Evolutionary conservation across 1,140 invertebrate genomes (phyloP).

Genomic region (Teleogryllus occipitalis): DNA sequence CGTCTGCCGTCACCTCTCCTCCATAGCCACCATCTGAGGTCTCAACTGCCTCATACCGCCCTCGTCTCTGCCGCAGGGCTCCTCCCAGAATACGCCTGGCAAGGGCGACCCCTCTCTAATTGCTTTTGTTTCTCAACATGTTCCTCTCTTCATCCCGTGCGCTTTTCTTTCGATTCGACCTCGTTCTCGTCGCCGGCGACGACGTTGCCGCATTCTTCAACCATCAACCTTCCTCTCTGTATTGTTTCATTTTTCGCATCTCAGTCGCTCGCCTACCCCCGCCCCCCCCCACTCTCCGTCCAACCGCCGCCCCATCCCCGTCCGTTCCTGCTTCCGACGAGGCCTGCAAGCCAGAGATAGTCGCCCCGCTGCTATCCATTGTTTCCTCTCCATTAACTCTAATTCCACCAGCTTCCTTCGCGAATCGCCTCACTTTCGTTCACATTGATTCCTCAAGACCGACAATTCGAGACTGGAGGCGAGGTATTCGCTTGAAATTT

Average conservation of each 20-base stretch:
- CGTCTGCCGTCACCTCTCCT: too few relatives aligned
- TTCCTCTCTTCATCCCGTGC: background rate
- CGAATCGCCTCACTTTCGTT: background rate
- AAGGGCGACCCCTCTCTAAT: background rate
- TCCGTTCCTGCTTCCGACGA: too few relatives aligned
- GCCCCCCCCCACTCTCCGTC: too few relatives aligned
- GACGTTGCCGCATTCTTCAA: background rate
- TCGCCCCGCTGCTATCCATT: background rate
- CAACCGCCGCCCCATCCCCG: too few relatives aligned
- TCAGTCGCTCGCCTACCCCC: background rate
- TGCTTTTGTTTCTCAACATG: conserved; percentile 4
- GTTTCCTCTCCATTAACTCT: background rate
- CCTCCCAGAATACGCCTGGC: too few relatives aligned
- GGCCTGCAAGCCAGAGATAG: background rate
- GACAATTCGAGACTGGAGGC: background rate
- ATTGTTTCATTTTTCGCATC: conserved; percentile 5
- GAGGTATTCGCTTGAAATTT: background rate
- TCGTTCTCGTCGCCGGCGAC: background rate
- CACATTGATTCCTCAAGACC: background rate
- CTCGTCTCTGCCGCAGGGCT: too few relatives aligned
- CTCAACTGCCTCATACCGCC: too few relatives aligned
- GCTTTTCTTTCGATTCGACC: background rate
- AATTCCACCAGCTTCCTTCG: background rate
- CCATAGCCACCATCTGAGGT: too few relatives aligned
- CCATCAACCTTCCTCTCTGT: background rate